Base-by-base conservation (phyloP, 64 coral and sea anemone genomes). In the Dendronephthya gigantea region DNA sequence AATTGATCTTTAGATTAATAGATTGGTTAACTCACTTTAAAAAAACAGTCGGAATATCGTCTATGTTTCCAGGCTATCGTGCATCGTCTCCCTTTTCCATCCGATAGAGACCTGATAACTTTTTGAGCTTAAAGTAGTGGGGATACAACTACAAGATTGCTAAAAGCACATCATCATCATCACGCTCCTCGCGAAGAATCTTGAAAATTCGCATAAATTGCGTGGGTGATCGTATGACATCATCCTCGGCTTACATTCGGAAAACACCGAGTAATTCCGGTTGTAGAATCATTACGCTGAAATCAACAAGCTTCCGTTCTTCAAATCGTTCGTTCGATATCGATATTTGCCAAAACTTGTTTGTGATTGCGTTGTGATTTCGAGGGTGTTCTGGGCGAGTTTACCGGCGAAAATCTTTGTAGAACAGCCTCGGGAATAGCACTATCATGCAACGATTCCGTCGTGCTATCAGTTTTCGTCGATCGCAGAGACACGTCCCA, bases 401-500 rank as follows among this genome's bases (percentile, higher is more conserved):
- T 62, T 62, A 23, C 17, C 19, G 5, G 6, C 25, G 55, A 27
- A 62, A n/a, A n/a, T 62, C 55, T 62, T 62, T 27, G 25, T 27
- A 62, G 55, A 62, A 62, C 17, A 62, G 55, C 25, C 25, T 10
- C 6, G 2, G 10, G 25, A 62, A 23, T 62, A 62, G 55, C 19
- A 62, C 55, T 62, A 62, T 17, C 1, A 97, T 97, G 94, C 92
- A 97, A 79, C 90, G 86, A 65, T 35, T 97, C 32, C 90, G 84
- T 34, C 89, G 94, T 89, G 93, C 91, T 45, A 47, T 97, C n/a
- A 97, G 94, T 88, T 93, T 97, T 82, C 83, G 94, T 36, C 92
- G 94, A 28, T 97, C 94, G 36, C 88, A 92, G 79, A 85, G 94
- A 10, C 94, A 88, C 66, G 93, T 97, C 84, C 94, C 94, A 17